Base-by-base conservation (phyloP, 2,797 vertebrate species). In the Coccyzus lansbergi region DNA sequence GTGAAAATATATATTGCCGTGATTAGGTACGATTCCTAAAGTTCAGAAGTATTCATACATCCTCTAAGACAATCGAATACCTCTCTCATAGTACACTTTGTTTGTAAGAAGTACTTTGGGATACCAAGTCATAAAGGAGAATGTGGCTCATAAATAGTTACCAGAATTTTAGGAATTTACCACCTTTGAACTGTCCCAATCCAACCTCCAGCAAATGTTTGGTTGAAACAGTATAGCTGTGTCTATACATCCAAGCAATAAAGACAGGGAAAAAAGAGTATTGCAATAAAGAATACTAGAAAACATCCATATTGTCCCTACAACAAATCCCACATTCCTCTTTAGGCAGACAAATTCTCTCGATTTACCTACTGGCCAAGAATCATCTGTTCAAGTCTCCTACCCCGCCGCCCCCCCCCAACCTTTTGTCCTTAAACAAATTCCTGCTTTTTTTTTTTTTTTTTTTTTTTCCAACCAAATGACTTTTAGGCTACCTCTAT, bases 221-320 rank as follows among this genome's bases (percentile, higher is more conserved):
- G 18, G 40, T 25, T 89, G 70, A 87, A 92, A 83, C 28, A 55
- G 15, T 12, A 40, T 21, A 77, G 15, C 8, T 65, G 15, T 42
- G 28, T 59, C n/a, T 65, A 6, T 48, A 56, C 18, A 60, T 74
- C 33, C 83, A 31, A 88, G 18, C 21, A 91, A 67, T 44, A 53
- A 62, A 79, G 16, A 58, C n/a, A 4, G 8, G 15, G 7, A 56
- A 31, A 49, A n/a, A 9, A 46, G 0, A 0, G 2, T 42, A 40
- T 44, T 55, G 51, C n/a, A 76, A 42, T 28, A 19, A 86, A 86
- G 33, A 78, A 21, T 38, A 65, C 64, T 34, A 90, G 62, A 69
- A 88, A 88, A 26, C 8, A 2, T 52, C 36, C 16, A 33, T 26
- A 56, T 17, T 49, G 36, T 36, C 26, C 28, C 46, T 70, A 68